Evolutionary conservation across 2,113 vertebrate species (phyloP), one percentile per base, ranked within the genome.

Genomic region (Corythornis vintsioides): DNA sequence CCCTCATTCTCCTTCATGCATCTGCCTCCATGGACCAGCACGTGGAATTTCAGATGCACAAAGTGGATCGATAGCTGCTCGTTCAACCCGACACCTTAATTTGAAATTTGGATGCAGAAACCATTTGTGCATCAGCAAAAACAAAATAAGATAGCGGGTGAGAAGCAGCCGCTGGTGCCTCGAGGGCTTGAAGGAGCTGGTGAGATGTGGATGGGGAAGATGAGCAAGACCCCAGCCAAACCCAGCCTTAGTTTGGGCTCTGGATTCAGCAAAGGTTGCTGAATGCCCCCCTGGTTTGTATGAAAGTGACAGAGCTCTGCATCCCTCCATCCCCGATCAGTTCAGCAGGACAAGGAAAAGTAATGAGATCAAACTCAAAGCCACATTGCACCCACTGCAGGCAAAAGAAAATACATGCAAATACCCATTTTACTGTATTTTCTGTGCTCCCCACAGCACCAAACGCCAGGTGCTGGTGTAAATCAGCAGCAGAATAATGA

Each of bases 61-160:
- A 45, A 76, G 53, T 4, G 19, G 56, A 86, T 89, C 26, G 1
- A 82, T 83, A 69, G 2, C 2, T 0, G 61, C 61, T 89, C 7
- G 4, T 66, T 73, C 8, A 0, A 33, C 65, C 13, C 1, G n/a
- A 22, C 4, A 0, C 3, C 2, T 38, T 82, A 43, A 89, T 78
- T n/a, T 40, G 38, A 8, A 31, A 48, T 78, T 89, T 78, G 73
- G 38, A 86, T 83, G 71, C 66, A 48, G 65, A 78, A 69, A 59
- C 50, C 1, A 2, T 45, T 64, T 11, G 0, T 1, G 0, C 1
- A 0, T 20, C 0, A 1, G n/a, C 7, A 13, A 31, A 11, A 31
- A 25, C 10, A 11, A 20, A 22, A 26, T 19, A 7, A 45, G 45
- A 71, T 65, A 61, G 59, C 21, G 47, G 50, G n/a, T 1, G 3